Evolutionary conservation across 2,888 invertebrate species (phyloP), one percentile per base, ranked within the genome.

Genomic region (Rhodophaea formosa): DNA sequence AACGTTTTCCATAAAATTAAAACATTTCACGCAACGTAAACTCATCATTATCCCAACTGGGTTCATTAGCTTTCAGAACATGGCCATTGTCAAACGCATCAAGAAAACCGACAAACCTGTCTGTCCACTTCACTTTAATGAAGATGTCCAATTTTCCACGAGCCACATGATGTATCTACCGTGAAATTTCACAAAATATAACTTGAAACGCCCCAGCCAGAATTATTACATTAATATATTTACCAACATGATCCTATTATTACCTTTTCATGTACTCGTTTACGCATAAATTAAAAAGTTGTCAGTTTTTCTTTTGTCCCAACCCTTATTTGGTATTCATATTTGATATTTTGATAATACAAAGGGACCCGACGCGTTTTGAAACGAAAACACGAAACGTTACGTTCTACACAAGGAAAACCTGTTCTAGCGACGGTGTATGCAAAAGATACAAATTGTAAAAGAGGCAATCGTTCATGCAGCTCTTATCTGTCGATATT

Each of bases 321-420:
- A 83, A 85, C 90, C 91, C 90, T 90, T 87, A 90, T 90, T 90
- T 90, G 87, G 90, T 91, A 90, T 90, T 91, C 90, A 91, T 91
- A 88, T 90, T 90, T 88, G 87, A 87, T 86, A 86, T 86, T 90
- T 86, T 83, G 88, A 79, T 86, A 86, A 81, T 82, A 91, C 88
- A 91, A 91, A 88, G 87, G 86, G 85, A 82, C 81, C 75, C 73
- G 77, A 43, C 56, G 83, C 77, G 77, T 83, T 86, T 82, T 83
- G 76, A 80, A 84, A 85, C 75, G 84, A 82, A 86, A 86, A 87
- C 79, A 88, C 77, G 82, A 79, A 82, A 83, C 74, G 71, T 69
- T 59, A 57, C 54, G 74, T 74, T 74, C 80, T 81, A 82, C 82
- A 79, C 77, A 78, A 77, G 85, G 75, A 87, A 88, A 90, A 90